A percentile compares a stretch with the other conserved stretches of the same genome.
Evolutionary conservation across 2,113 vertebrate genomes (phyloP).

Genomic region (Bubo blakistoni): DNA sequence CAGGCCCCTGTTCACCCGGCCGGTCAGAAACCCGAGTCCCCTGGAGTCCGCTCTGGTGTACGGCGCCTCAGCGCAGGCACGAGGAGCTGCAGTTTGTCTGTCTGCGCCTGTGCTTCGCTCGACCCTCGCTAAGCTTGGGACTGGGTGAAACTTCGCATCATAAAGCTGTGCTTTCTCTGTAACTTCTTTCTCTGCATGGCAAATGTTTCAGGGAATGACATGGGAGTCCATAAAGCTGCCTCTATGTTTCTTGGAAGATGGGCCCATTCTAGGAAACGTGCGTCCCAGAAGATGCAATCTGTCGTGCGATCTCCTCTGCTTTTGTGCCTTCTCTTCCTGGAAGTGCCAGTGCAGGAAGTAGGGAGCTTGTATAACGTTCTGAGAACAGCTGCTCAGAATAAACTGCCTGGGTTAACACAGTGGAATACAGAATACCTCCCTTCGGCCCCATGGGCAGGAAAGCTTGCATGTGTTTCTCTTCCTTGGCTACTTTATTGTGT

Average conservation of each 20-base stretch:
- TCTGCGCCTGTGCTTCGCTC: rapidly evolving
- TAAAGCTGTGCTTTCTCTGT: rapidly evolving
- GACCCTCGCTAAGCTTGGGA: rapidly evolving
- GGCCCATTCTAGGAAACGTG: rapidly evolving
- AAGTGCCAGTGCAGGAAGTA: neutral
- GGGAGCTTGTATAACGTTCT: neutral
- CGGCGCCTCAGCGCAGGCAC: too few relatives aligned
- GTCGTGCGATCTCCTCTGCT: rapidly evolving
- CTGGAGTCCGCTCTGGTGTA: too few relatives aligned
- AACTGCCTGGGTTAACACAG: neutral
- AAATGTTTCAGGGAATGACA: rapidly evolving
- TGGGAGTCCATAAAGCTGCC: rapidly evolving
- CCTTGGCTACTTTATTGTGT: neutral
- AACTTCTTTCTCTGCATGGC: rapidly evolving
- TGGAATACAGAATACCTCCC: neutral
- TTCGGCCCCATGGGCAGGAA: neutral
- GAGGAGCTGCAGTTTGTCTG: too few relatives aligned
- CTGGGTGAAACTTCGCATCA: rapidly evolving
- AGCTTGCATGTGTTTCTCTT: rapidly evolving
- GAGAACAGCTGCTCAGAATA: neutral
- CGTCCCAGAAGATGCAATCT: neutral
- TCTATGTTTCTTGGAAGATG: rapidly evolving
- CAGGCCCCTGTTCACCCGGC: too few relatives aligned
- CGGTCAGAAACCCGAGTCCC: too few relatives aligned
- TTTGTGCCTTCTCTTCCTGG: neutral